phyloP scores from a whole-genome alignment of 2,888 invertebrate genomes.

The Periphyllus acericola region DNA sequence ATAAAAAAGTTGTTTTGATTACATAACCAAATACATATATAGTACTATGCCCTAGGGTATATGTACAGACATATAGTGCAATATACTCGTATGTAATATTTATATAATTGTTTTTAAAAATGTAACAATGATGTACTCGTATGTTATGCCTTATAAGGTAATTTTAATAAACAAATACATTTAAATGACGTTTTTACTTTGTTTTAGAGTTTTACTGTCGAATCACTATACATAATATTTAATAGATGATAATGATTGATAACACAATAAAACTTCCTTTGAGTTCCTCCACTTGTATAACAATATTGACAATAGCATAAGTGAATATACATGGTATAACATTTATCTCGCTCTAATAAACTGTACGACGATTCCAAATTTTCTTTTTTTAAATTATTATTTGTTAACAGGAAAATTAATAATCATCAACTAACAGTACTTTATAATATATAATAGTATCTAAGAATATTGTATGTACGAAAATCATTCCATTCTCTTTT shows the following conservation, averaged over 20 bases:
- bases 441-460: no score
- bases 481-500: no score
- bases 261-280: slow-evolving; percentile 37
- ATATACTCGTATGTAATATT: neutral
- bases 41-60: no score
- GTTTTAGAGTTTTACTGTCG: slow-evolving; percentile 8
- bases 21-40: no score
- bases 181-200: slow-evolving; percentile 20
- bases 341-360: slow-evolving; percentile 47
- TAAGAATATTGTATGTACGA: no score
- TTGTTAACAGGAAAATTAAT: no score
- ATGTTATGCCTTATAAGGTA: neutral
- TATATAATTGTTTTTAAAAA: neutral
- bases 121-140: slow-evolving; percentile 31
- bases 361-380: neutral
- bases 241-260: neutral
- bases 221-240: slow-evolving; percentile 1
- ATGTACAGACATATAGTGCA: no score
- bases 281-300: slow-evolving; percentile 8
- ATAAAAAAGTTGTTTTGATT: no score
- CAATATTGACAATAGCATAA: neutral
- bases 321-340: neutral
- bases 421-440: no score
- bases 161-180: slow-evolving; percentile 22
- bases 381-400: neutral